Evolutionary conservation across 2,888 invertebrate genomes (phyloP).

Genomic region (Cremastinae sp.): DNA sequence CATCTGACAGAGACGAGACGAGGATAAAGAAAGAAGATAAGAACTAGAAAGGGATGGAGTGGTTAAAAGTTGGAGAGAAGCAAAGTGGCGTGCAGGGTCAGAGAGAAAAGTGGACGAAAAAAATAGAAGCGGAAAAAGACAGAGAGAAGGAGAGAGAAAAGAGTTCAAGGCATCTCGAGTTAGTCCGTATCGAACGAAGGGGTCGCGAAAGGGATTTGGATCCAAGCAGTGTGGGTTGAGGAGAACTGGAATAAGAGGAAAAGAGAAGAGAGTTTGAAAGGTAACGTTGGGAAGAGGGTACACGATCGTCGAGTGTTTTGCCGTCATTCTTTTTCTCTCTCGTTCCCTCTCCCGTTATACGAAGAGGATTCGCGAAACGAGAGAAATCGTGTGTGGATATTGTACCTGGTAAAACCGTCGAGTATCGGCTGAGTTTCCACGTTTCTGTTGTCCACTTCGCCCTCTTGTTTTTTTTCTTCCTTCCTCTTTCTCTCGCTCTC

Average conservation of each 20-base stretch:
- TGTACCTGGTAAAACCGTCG: slow-evolving; percentile 49
- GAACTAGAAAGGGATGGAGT: neutral
- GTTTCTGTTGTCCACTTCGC: slow-evolving; percentile 28
- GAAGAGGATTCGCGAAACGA: slow-evolving; percentile 39
- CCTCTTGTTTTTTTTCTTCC: slow-evolving; percentile 20
- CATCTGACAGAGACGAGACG: neutral
- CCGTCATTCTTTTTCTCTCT: neutral
- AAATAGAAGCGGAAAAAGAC: neutral
- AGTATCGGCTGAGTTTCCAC: slow-evolving; percentile 23
- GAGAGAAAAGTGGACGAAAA: slow-evolving; percentile 15
- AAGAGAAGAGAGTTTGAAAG: slow-evolving; percentile 8
- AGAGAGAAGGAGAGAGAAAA: slow-evolving; percentile 13
- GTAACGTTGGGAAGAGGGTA: slow-evolving; percentile 22
- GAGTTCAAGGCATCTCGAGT: slow-evolving; percentile 41
- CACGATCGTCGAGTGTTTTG: slow-evolving; percentile 34
- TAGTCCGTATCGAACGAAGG: slow-evolving; percentile 39
- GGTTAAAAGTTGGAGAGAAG: slow-evolving; percentile 32
- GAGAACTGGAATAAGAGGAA: neutral
- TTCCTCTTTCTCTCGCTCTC: neutral
- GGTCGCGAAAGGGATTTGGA: slow-evolving; percentile 7
- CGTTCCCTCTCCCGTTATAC: slow-evolving; percentile 6
- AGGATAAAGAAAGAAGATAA: neutral
- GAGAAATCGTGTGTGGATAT: slow-evolving; percentile 40
- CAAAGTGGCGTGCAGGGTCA: neutral
- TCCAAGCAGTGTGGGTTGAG: slow-evolving; percentile 10